Base-by-base conservation (phyloP, 2,888 invertebrate genomes). In the Rosalia funebris region DNA sequence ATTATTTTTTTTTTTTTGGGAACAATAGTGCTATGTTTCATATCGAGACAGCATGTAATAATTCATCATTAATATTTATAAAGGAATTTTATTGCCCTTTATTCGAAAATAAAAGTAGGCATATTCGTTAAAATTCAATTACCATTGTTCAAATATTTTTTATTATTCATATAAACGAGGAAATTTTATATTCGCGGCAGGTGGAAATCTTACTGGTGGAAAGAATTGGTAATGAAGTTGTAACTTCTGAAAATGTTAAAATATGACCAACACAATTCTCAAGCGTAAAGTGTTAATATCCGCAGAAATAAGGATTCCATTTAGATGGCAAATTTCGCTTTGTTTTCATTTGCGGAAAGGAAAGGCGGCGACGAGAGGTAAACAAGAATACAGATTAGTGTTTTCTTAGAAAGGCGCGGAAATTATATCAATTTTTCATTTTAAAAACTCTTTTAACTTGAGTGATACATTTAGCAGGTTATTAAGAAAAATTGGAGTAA, bases 121-220 rank as follows among this genome's bases (percentile, higher is more conserved):
- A 45, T 31, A 15, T 55, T 36, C 20, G 42, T 39, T 55, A 58
- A 36, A 54, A 57, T 50, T 53, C 44, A 42, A 31, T 53, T 42
- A 42, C 11, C 53, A 32, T 39, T 42, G 17, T 16, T 53, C 31
- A 25, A 44, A 53, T 53, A 53, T 53, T 53, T 42, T 53, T 53
- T 41, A 39, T 53, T 53, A 44, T 16, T 41, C 25, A 42, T 31
- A 4, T 16, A 34, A 34, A 34, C 32, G 16, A 10, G 34, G 5
- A 48, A 48, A n/a, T 12, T 25, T 53, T 17, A 32, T 42, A 53
- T 53, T 41, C 41, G n/a, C 16, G 4, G 12, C 53, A 41, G 44
- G 54, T n/a, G n/a, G n/a, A n/a, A n/a, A n/a, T 12, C 25, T 9
- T 17, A 61, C 17, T 14, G 10, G 25, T 50, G 25, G 39, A 25